These are phyloP conservation scores for Anodontia alba DNA, from an alignment of 2,888 invertebrate genomes.

Conservation along the genomic window DNA sequence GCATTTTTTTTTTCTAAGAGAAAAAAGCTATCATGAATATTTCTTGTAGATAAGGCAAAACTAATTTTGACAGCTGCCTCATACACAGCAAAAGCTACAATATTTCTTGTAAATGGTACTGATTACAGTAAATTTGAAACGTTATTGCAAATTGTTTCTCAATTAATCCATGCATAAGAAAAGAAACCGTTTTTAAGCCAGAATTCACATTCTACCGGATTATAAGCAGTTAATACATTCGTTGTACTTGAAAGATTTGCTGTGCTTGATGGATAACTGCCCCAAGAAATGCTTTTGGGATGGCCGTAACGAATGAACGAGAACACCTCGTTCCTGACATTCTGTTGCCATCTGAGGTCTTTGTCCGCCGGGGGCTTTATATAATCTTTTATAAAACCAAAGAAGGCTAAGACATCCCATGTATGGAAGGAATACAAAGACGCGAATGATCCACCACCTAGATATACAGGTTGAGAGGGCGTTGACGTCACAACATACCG, in stretches of 20 bases:
- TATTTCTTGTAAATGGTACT: too few relatives aligned
- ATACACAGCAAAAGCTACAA: too few relatives aligned
- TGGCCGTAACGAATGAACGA: slow-evolving; percentile 68
- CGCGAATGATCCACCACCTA: slow-evolving; percentile 52
- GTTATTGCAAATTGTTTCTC: too few relatives aligned
- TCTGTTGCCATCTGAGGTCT: slow-evolving; percentile 67
- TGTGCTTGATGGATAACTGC: slow-evolving; percentile 62
- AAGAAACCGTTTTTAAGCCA: slow-evolving; percentile 74
- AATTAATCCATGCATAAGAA: slow-evolving; percentile 77
- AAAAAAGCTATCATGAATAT: too few relatives aligned
- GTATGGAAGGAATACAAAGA: slow-evolving; percentile 72
- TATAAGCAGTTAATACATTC: slow-evolving; percentile 50
- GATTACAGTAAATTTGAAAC: too few relatives aligned
- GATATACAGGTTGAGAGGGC: slow-evolving; percentile 70
- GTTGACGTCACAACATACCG: slow-evolving; percentile 73
- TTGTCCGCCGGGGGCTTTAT: slow-evolving; percentile 57
- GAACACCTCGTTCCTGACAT: slow-evolving; percentile 69
- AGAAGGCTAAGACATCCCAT: slow-evolving; percentile 77
- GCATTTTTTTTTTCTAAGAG: too few relatives aligned
- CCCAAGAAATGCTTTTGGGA: slow-evolving; percentile 62
- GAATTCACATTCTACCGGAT: slow-evolving; percentile 73
- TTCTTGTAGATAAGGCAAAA: too few relatives aligned
- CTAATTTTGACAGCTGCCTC: too few relatives aligned
- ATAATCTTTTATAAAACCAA: slow-evolving; percentile 64
- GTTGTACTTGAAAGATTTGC: slow-evolving; percentile 65